phyloP scores from a whole-genome alignment of 2,797 vertebrate genomes.

The Tangara arthus region DNA sequence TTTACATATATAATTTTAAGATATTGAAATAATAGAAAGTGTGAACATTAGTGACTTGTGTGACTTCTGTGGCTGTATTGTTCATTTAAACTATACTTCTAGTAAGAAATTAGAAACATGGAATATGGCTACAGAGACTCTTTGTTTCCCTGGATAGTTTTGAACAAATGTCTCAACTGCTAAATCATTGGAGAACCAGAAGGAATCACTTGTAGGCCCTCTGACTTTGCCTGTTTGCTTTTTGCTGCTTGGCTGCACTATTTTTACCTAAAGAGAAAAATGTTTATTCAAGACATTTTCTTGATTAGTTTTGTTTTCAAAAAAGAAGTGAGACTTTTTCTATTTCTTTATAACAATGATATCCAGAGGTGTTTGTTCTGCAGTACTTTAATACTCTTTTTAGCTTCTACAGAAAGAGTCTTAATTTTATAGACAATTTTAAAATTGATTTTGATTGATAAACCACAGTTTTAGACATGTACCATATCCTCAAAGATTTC shows the following conservation, averaged over 20 bases:
- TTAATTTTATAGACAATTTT: background rate
- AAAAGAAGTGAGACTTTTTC: background rate
- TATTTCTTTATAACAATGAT: background rate
- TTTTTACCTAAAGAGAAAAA: background rate
- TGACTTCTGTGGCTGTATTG: background rate
- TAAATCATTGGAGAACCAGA: background rate
- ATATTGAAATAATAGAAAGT: background rate
- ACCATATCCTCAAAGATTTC: background rate
- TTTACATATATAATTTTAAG: background rate
- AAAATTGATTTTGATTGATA: background rate
- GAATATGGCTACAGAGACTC: background rate
- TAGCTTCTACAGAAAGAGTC: background rate
- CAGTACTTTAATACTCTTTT: background rate
- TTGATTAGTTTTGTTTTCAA: background rate
- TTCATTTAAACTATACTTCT: background rate
- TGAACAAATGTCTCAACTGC: background rate
- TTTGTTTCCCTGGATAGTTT: background rate
- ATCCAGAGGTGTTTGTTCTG: background rate
- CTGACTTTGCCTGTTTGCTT: background rate
- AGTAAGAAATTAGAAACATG: background rate
- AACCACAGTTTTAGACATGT: background rate
- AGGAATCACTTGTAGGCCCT: background rate
- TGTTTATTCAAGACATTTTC: background rate
- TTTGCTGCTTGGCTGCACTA: background rate
- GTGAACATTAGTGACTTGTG: background rate